Conservation (phyloP, 2,888 invertebrate species). For the Campoplex nolae region DNA sequence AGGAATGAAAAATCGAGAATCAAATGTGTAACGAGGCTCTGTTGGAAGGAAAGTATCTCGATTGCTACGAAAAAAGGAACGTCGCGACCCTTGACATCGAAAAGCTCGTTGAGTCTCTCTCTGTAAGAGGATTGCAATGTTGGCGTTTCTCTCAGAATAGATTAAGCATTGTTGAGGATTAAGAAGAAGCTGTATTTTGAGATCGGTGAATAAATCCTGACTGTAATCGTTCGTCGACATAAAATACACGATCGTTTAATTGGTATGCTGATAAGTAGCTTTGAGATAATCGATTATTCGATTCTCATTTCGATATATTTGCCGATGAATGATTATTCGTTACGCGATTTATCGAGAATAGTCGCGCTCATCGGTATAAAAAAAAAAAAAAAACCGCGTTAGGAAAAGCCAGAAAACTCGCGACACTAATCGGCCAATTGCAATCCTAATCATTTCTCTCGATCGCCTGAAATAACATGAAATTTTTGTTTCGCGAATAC, state of each 20-base stretch:
- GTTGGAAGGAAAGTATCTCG: neutral
- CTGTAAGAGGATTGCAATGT: conserved; percentile 43
- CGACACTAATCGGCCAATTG: neutral
- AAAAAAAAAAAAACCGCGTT: neutral
- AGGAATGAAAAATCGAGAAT: conserved; percentile 77
- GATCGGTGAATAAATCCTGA: neutral
- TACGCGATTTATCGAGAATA: neutral
- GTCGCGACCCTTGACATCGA: conserved; percentile 64
- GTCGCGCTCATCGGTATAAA: too few relatives aligned
- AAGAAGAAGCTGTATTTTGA: conserved; percentile 10
- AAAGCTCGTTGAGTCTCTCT: neutral
- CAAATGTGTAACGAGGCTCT: conserved; percentile 18
- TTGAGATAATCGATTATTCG: neutral
- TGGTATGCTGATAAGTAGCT: neutral
- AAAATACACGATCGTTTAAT: neutral
- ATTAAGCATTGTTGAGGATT: conserved; percentile 35
- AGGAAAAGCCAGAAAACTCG: too few relatives aligned
- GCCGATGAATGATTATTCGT: neutral
- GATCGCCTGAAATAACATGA: neutral
- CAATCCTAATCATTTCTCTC: neutral
- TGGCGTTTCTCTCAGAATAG: conserved; percentile 51
- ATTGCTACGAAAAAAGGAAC: conserved; percentile 44
- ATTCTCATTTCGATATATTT: neutral
- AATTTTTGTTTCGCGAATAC: too few relatives aligned
- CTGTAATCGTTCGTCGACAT: neutral